Base-by-base conservation (phyloP, 1,140 invertebrate species). In the Theocolax elegans region DNA sequence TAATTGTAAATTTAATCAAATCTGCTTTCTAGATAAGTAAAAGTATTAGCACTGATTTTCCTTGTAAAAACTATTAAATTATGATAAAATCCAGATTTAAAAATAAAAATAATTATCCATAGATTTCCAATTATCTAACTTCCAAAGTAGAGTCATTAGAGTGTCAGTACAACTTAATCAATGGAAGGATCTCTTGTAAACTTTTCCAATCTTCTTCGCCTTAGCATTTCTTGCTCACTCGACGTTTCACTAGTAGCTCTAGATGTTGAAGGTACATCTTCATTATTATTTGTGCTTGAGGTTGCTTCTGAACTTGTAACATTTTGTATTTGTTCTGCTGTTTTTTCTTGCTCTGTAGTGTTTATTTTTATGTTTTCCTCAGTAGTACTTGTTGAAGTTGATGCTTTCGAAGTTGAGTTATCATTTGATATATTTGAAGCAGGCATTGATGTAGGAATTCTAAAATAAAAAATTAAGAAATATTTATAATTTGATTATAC, bases 151-250 rank as follows among this genome's bases (percentile, higher is more conserved):
- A 58, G 42, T 69, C 38, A 27, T 48, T 62, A 69, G 64, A 51
- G n/a, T n/a, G 58, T 56, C 23, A 58, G 42, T 35, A 63, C 49
- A n/a, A 7, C 60, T 71, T 65, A 65, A 29, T 71, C 62, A 40
- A 59, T 54, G 40, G 59, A 72, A 67, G 60, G 25, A 35, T 66
- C 68, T 58, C n/a, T 40, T 51, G 78, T 71, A 77, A 92, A 93
- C 85, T 91, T 92, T 80, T 91, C 88, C 83, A 93, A 85, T 80
- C 91, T 88, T 80, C 91, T 86, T 84, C 89, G 89, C 82, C 91
- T 88, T 38, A 93, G 49, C 63, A 82, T 82, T 59, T 85, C 83
- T 51, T 85, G 83, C 76, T 92, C 91, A 48, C 76, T 81, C 3
- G 74, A 75, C 31, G 75, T 67, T 60, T 81, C 78, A 1, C 70